A percentile compares a stretch with the other conserved stretches of the same genome.
These are phyloP conservation scores for Micrasema longulum DNA, from an alignment of 1,140 invertebrate genomes.

Conservation along the genomic window DNA sequence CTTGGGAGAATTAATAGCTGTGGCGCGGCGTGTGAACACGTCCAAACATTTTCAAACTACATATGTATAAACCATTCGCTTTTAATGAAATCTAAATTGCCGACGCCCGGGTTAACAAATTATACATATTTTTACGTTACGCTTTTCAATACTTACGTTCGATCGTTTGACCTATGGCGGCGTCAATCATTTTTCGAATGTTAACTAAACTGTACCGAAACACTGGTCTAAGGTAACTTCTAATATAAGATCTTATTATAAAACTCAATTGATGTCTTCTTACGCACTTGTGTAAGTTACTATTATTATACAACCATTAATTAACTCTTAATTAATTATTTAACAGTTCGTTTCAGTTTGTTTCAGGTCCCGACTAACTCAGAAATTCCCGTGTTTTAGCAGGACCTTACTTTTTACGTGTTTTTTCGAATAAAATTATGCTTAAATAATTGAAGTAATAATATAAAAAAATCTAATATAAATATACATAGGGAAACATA, in stretches of 20 bases:
- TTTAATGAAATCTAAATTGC: conserved; percentile 52
- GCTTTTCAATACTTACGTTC: conserved; percentile 29
- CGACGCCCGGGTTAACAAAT: conserved; percentile 38
- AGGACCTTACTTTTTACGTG: too few relatives aligned
- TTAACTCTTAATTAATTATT: too few relatives aligned
- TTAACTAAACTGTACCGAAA: conserved; percentile 22
- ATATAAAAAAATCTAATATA: too few relatives aligned
- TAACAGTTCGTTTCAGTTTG: too few relatives aligned
- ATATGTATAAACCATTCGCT: conserved; percentile 39
- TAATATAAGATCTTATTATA: conserved; percentile 26
- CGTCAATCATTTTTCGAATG: conserved; percentile 41
- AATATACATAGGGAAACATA: too few relatives aligned
- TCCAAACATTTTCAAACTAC: conserved; percentile 25
- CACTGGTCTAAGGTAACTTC: background rate
- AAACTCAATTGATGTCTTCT: background rate
- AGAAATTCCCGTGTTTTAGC: too few relatives aligned
- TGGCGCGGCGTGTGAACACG: conserved; percentile 48
- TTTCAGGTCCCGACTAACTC: too few relatives aligned
- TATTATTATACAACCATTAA: too few relatives aligned
- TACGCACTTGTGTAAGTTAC: background rate
- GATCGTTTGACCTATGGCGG: conserved; percentile 38
- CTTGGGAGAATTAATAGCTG: conserved; percentile 48
- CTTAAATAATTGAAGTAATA: too few relatives aligned
- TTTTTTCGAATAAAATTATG: too few relatives aligned
- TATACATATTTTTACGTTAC: conserved; percentile 35